These are phyloP conservation scores for Gorsachius goisagi DNA, from an alignment of 2,113 vertebrate genomes.

Conservation along the genomic window DNA sequence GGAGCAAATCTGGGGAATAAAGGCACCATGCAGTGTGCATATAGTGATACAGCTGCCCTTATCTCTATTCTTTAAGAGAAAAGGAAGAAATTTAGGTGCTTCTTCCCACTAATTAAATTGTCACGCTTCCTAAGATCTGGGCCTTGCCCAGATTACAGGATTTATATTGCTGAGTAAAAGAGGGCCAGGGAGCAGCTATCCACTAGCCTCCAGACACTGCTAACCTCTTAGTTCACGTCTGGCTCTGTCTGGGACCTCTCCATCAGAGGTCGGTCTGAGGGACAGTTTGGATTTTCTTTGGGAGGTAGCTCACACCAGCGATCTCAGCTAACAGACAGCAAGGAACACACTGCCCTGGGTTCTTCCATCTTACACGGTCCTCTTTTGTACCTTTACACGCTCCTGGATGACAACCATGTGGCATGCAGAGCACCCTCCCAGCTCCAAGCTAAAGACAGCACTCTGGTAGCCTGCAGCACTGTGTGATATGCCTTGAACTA, in stretches of 20 bases:
- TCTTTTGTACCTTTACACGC: background rate
- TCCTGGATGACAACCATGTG: accelerated
- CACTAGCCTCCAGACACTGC: background rate
- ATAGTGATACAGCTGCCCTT: background rate
- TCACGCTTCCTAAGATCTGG: background rate
- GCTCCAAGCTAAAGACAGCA: background rate
- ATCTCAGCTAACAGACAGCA: background rate
- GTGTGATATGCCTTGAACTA: background rate
- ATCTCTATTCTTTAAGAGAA: background rate
- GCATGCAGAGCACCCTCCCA: background rate
- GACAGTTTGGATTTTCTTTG: background rate
- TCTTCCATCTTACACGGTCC: background rate
- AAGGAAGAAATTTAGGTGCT: background rate
- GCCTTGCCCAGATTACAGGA: background rate
- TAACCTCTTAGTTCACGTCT: background rate
- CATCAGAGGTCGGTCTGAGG: accelerated
- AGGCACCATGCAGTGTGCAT: background rate
- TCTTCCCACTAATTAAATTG: background rate
- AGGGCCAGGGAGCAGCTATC: background rate
- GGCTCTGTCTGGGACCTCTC: background rate
- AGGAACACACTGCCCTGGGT: background rate
- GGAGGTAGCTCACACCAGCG: background rate
- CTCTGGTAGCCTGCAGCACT: background rate
- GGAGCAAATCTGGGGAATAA: background rate
- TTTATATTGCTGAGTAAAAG: background rate